Evolutionary conservation across 2,888 invertebrate species (phyloP).

Genomic region (Steinernema scapterisci): DNA sequence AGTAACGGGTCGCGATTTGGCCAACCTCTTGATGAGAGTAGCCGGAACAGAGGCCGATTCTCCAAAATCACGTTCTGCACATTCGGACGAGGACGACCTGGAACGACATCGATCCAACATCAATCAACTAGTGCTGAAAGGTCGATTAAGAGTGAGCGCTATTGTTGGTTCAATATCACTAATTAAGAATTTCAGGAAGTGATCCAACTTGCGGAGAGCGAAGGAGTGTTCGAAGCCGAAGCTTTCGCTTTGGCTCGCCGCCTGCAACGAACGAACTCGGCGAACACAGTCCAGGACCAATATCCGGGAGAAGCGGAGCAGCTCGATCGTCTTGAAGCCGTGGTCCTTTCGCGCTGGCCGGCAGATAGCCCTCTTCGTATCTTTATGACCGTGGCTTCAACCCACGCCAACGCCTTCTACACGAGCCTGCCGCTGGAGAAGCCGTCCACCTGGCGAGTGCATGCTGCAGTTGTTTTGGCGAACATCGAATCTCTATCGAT

Average conservation of each 20-base stretch:
- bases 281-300: constrained; percentile 22
- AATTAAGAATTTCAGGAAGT: constrained; percentile 52
- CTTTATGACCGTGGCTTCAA: constrained; percentile 57
- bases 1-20: constrained; percentile 64
- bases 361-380: constrained; percentile 59
- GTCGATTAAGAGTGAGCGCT: too few relatives aligned
- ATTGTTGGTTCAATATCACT: too few relatives aligned
- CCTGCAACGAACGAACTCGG: background rate
- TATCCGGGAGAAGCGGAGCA: constrained; percentile 49
- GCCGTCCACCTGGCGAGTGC: constrained; percentile 87
- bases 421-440: constrained; percentile 67
- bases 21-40: constrained; percentile 48
- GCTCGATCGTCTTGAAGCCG: constrained; percentile 53
- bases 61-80: background rate
- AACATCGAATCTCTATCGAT: constrained; percentile 69
- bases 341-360: constrained; percentile 55
- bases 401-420: constrained; percentile 8
- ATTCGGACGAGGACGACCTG: constrained; percentile 32
- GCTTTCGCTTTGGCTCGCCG: constrained; percentile 59
- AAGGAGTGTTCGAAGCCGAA: constrained; percentile 58
- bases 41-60: background rate
- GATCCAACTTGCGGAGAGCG: constrained; percentile 55
- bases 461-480: constrained; percentile 91
- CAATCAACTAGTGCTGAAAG: too few relatives aligned
- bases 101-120: constrained; percentile 32